Evolutionary conservation across 1,140 invertebrate species (phyloP), one percentile per base, ranked within the genome.

Genomic region (Drosophila ironensis): DNA sequence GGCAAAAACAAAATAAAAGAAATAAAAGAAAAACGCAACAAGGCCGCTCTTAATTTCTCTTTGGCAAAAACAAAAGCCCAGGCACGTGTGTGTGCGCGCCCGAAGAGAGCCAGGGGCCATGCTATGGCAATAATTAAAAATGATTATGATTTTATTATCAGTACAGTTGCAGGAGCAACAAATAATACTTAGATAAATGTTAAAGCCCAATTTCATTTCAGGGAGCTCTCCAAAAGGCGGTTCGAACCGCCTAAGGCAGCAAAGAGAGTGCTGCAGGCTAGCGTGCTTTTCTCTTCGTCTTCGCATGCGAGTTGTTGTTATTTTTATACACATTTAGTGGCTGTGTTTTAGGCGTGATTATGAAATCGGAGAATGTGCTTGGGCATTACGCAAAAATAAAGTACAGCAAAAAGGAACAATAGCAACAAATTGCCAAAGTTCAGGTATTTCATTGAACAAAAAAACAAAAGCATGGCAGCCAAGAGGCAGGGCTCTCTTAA

Each of bases 241-340:
- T 56, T 61, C 25, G 30, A 63, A 61, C 59, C 47, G 54, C 28
- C 47, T 61, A 19, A 14, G n/a, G n/a, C n/a, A n/a, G n/a, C 12
- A 22, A 17, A 16, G 9, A 20, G 4, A 8, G 35, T 48, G n/a
- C n/a, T n/a, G n/a, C n/a, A n/a, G n/a, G n/a, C n/a, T n/a, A 81
- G 84, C 77, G 77, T 81, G 77, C 68, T 81, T 81, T 77, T 60
- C 70, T 56, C 11, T 44, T 44, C 8, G 22, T 27, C 12, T 44
- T 44, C 8, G 11, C 8, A 9, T 4, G 8, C 9, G 11, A 37
- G 42, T 64, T 63, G 41, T 63, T 61, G 56, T 64, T 63, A 48
- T 63, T 64, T 64, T 63, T 63, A 48, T 63, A 63, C 33, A 42
- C 52, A 64, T 64, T 64, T 63, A 64, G 57, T 64, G 19, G 57